Evolutionary conservation across 2,888 invertebrate species (phyloP).

Genomic region (Leucophora obtusa): DNA sequence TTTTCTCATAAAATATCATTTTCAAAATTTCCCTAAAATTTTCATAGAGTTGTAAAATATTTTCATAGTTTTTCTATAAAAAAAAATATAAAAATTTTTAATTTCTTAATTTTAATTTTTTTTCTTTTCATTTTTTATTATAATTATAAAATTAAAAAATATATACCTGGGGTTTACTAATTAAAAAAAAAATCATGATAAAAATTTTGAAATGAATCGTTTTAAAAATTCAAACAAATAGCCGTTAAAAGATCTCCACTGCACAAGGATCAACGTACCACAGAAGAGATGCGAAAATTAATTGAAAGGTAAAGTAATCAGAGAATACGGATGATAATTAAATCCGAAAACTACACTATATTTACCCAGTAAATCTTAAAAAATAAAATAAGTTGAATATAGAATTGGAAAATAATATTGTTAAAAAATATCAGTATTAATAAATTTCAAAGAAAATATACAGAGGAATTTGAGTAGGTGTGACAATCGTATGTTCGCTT

Average conservation of each 20-base stretch:
- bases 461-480: no score
- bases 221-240: constrained; percentile 66
- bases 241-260: constrained; percentile 83
- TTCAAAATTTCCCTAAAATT: constrained; percentile 22
- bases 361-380: constrained; percentile 2
- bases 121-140: constrained; percentile 67
- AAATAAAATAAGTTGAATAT: constrained; percentile 30
- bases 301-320: constrained; percentile 93
- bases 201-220: constrained; percentile 59
- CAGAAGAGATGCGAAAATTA: constrained; percentile 98
- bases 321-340: neutral
- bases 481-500: no score
- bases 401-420: constrained; percentile 15
- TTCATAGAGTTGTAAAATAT: constrained; percentile 48
- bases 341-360: constrained; percentile 18
- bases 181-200: constrained; percentile 35
- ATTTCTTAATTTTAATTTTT: constrained; percentile 66
- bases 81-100: constrained; percentile 50
- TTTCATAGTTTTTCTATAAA: neutral
- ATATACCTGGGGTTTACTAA: constrained; percentile 30
- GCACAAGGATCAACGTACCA: constrained; percentile 94
- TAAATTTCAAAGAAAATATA: no score
- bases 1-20: constrained; percentile 23
- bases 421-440: neutral
- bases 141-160: constrained; percentile 60